Evolutionary conservation across 1,140 invertebrate species (phyloP).

Genomic region (Acromyrmex charruanus): DNA sequence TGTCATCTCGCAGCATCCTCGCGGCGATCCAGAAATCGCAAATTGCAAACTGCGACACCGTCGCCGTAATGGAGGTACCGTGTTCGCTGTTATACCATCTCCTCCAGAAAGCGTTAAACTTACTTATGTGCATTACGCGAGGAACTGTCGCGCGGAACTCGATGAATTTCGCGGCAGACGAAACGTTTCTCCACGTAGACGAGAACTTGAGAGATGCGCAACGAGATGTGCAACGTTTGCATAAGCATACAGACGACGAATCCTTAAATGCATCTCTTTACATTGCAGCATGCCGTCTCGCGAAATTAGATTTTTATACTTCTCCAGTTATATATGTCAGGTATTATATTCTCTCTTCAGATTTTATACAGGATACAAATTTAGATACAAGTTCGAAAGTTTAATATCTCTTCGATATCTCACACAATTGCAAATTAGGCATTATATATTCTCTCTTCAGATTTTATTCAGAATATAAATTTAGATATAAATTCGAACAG

Average conservation of each 20-base stretch:
- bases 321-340: neutral
- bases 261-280: neutral
- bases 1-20: conserved; percentile 26
- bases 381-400: neutral
- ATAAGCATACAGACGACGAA: conserved; percentile 39
- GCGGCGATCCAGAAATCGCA: conserved; percentile 29
- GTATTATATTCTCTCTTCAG: neutral
- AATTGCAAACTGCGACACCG: conserved; percentile 58
- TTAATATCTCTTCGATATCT: neutral
- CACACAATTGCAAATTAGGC: no score
- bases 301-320: conserved; percentile 22
- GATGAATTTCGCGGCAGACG: conserved; percentile 56
- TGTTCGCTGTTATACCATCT: conserved; percentile 65
- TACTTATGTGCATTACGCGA: conserved; percentile 63
- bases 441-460: neutral
- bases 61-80: conserved; percentile 67
- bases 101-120: conserved; percentile 64
- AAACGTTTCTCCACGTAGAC: conserved; percentile 21
- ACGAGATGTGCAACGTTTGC: conserved; percentile 28
- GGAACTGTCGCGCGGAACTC: conserved; percentile 38
- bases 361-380: conserved; percentile 5
- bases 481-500: neutral
- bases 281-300: neutral
- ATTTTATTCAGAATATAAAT: neutral
- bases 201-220: conserved; percentile 9